Conservation (phyloP, 2,888 invertebrate genomes). For the Nemurella pictetii region DNA sequence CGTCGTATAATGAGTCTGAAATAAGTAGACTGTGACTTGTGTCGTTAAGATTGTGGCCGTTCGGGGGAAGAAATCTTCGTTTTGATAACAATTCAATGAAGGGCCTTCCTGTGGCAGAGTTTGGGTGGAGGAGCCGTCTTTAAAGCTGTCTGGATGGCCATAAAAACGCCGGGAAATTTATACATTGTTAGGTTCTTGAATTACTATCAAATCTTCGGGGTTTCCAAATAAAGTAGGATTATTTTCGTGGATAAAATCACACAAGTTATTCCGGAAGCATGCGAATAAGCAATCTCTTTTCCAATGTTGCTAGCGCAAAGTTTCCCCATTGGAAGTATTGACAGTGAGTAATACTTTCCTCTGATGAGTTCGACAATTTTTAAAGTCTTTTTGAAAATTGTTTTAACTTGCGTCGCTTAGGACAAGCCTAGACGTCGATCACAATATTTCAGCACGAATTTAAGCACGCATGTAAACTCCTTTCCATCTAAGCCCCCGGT, state of each 20-base stretch:
- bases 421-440: constrained; percentile 3
- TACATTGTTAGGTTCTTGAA: not conserved
- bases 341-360: not conserved
- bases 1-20: not conserved
- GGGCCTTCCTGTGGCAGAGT: too few relatives aligned
- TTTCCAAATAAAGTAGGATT: too few relatives aligned
- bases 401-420: not conserved
- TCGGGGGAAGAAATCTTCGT: not conserved
- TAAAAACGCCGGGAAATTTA: too few relatives aligned
- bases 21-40: not conserved
- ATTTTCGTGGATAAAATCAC: not conserved
- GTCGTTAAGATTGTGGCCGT: not conserved
- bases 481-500: not conserved
- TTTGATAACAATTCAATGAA: too few relatives aligned
- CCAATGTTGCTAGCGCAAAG: not conserved
- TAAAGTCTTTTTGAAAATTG: constrained; percentile 15
- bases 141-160: not conserved
- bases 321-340: not conserved
- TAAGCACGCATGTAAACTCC: not conserved
- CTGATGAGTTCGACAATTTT: not conserved
- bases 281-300: not conserved
- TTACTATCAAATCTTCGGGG: too few relatives aligned
- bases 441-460: not conserved
- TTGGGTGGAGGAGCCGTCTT: not conserved
- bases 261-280: not conserved